Evolutionary conservation across 2,797 vertebrate species (phyloP).

Genomic region (Chelidonichthys spinosus): DNA sequence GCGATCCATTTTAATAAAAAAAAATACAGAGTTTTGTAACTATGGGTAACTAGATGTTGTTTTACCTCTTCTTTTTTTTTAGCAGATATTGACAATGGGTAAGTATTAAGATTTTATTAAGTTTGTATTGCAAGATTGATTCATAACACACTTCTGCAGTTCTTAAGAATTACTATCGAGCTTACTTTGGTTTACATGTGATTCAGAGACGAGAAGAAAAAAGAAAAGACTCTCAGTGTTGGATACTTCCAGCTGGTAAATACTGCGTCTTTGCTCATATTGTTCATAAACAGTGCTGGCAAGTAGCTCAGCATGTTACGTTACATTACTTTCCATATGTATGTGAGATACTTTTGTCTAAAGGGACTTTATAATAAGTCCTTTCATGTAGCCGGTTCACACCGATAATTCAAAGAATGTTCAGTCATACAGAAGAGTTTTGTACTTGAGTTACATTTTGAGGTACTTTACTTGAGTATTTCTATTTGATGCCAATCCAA

Average conservation of each 20-base stretch:
- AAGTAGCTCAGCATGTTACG: not conserved
- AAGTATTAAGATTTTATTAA: constrained; percentile 3
- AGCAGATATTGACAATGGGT: constrained; percentile 57
- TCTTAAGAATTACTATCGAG: not conserved
- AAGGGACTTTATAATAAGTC: not conserved
- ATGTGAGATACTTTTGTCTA: not conserved
- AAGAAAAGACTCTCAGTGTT: constrained; percentile 66
- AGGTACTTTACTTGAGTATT: not conserved
- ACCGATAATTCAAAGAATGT: not conserved
- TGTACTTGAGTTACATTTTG: not conserved
- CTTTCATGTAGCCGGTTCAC: not conserved
- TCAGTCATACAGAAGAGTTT: not conserved
- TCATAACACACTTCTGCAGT: constrained; percentile 4
- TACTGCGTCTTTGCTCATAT: constrained; percentile 3
- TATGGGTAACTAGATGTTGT: not conserved
- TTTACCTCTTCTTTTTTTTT: constrained; percentile 19
- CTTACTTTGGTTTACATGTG: constrained; percentile 10
- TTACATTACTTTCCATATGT: not conserved
- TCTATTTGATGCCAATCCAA: not conserved
- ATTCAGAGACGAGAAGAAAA: constrained; percentile 70
- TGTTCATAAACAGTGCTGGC: not conserved
- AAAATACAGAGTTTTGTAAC: not conserved
- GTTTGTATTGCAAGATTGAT: constrained; percentile 4
- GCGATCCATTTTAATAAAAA: not conserved
- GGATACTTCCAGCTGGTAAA: constrained; percentile 87